These are phyloP conservation scores for Drosophila niveifrons DNA, from an alignment of 2,888 invertebrate species.

Conservation along the genomic window DNA sequence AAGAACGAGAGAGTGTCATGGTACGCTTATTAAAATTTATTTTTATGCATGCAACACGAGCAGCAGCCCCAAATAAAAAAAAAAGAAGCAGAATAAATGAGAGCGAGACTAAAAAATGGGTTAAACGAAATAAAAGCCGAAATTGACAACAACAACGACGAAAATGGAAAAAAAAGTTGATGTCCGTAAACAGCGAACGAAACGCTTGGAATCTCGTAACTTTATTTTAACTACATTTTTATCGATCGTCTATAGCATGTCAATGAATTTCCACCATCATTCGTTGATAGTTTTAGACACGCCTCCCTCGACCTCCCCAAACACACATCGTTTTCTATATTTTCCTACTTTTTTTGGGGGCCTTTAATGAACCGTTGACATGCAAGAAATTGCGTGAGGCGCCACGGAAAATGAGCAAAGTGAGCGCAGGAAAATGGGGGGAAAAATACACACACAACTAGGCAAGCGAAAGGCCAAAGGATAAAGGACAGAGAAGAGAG, in stretches of 20 bases:
- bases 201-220: conserved; percentile 49
- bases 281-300: conserved; percentile 45
- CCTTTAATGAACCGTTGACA: conserved; percentile 72
- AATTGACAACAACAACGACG: conserved; percentile 41
- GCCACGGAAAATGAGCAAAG: conserved; percentile 43
- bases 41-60: conserved; percentile 63
- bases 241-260: conserved; percentile 66
- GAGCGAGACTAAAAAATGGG: conserved; percentile 26
- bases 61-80: background rate
- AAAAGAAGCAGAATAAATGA: background rate
- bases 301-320: conserved; percentile 3
- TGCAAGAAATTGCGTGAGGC: conserved; percentile 72
- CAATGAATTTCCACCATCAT: conserved; percentile 50
- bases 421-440: background rate
- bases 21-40: conserved; percentile 54
- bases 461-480: conserved; percentile 7
- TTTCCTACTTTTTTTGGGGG: conserved; percentile 34
- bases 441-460: conserved; percentile 5
- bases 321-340: background rate
- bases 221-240: conserved; percentile 72
- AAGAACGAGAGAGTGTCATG: conserved; percentile 18
- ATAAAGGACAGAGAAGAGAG: conserved; percentile 7
- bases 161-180: conserved; percentile 32
- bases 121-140: conserved; percentile 45
- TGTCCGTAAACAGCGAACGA: conserved; percentile 49